Conservation (phyloP, 2,797 vertebrate species). For the Amphiprion clarkii region DNA sequence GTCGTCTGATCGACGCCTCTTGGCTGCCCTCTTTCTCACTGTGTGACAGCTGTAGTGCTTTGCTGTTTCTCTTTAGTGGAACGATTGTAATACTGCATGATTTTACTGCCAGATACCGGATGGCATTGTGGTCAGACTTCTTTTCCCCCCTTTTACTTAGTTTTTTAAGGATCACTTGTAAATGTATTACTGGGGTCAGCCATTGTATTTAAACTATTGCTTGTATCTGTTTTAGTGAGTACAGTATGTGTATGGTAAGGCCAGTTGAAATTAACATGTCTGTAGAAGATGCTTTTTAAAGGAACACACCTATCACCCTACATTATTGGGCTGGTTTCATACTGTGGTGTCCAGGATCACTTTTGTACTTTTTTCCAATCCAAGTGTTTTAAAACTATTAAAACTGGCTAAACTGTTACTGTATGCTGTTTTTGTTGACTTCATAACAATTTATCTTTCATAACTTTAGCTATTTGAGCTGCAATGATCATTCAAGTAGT, state of each 20-base stretch:
- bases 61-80: conserved; percentile 80
- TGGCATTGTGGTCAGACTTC: conserved; percentile 83
- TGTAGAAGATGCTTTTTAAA: conserved; percentile 86
- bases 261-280: conserved; percentile 84
- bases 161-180: conserved; percentile 87
- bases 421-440: conserved; percentile 44
- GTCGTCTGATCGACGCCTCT: conserved; percentile 62
- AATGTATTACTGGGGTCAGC: conserved; percentile 87
- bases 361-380: conserved; percentile 97
- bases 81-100: conserved; percentile 86
- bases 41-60: conserved; percentile 78
- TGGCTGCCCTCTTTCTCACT: conserved; percentile 74
- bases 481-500: too few relatives aligned
- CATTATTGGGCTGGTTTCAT: conserved; percentile 90
- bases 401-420: conserved; percentile 87
- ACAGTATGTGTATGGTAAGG: conserved; percentile 85
- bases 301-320: conserved; percentile 89
- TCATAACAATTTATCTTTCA: background rate
- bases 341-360: conserved; percentile 89
- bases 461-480: background rate
- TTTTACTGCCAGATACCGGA: conserved; percentile 81
- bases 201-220: conserved; percentile 92
- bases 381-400: conserved; percentile 94
- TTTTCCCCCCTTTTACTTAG: conserved; percentile 66
- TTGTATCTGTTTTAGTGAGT: conserved; percentile 90